Conservation (phyloP, 2,113 vertebrate genomes). For the Menura novaehollandiae region DNA sequence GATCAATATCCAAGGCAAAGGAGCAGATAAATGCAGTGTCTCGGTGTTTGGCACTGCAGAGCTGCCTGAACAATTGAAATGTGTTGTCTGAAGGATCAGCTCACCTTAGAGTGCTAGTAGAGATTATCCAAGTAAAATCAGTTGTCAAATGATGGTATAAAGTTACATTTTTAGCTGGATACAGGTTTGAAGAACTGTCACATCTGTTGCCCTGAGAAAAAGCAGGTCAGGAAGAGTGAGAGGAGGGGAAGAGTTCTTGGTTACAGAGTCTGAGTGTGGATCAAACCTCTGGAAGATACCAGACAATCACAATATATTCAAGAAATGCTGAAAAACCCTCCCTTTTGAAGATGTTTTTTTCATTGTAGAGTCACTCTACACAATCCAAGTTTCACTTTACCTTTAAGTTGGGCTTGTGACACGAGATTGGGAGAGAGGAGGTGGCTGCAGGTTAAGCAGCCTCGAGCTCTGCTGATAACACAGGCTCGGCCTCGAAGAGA, state of each 20-base stretch:
- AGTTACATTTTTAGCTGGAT: background rate
- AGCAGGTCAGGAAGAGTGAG: background rate
- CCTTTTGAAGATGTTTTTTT: background rate
- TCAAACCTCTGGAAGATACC: background rate
- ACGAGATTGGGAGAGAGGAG: background rate
- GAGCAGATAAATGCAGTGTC: background rate
- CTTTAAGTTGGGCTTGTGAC: background rate
- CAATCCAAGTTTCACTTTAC: background rate
- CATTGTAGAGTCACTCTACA: background rate
- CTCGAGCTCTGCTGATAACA: background rate
- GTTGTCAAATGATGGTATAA: background rate
- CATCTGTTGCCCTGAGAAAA: background rate
- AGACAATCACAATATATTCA: no score
- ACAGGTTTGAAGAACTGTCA: background rate
- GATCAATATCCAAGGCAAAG: background rate
- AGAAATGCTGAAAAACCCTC: background rate
- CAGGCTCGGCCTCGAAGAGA: accelerated
- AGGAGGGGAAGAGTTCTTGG: background rate
- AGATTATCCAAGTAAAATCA: background rate
- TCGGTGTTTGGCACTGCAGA: background rate
- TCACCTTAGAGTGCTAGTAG: background rate
- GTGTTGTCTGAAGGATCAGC: no score
- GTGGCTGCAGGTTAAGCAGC: background rate
- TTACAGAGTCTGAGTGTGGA: background rate
- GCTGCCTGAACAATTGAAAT: background rate